phyloP scores from a whole-genome alignment of 2,113 vertebrate genomes.

The Neogale vison region DNA sequence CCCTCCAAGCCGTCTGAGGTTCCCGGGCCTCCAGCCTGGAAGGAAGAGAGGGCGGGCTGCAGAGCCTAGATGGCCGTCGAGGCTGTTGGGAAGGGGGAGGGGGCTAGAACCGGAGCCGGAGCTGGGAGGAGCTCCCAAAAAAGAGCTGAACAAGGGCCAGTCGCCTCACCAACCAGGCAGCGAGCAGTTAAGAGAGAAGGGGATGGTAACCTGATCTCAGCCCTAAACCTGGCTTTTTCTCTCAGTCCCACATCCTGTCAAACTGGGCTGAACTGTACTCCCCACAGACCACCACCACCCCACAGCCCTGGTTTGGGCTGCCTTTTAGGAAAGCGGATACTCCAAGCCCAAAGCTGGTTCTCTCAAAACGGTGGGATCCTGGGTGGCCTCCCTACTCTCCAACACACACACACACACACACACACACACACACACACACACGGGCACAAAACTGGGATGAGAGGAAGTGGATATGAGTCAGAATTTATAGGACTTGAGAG shows the following conservation, averaged over 20 bases:
- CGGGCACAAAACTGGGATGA: background rate
- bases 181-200: conserved; percentile 18
- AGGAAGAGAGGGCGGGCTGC: conserved; percentile 29
- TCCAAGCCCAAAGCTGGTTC: background rate
- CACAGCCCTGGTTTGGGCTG: background rate
- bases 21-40: background rate
- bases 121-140: conserved; percentile 65
- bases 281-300: background rate
- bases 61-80: background rate
- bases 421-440: background rate
- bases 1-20: background rate
- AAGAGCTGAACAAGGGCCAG: conserved; percentile 44
- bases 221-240: conserved; percentile 51
- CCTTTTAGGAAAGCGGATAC: background rate
- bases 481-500: conserved; percentile 46
- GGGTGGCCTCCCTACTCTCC: background rate
- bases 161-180: background rate
- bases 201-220: conserved; percentile 64
- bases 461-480: conserved; percentile 63
- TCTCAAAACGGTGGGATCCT: background rate
- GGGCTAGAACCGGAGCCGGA: background rate
- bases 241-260: conserved; percentile 71
- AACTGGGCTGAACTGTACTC: conserved; percentile 13
- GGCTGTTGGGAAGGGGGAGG: conserved; percentile 1
- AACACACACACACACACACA: background rate